phyloP scores from a whole-genome alignment of 1,140 invertebrate species.

The Charaxes varanes region DNA sequence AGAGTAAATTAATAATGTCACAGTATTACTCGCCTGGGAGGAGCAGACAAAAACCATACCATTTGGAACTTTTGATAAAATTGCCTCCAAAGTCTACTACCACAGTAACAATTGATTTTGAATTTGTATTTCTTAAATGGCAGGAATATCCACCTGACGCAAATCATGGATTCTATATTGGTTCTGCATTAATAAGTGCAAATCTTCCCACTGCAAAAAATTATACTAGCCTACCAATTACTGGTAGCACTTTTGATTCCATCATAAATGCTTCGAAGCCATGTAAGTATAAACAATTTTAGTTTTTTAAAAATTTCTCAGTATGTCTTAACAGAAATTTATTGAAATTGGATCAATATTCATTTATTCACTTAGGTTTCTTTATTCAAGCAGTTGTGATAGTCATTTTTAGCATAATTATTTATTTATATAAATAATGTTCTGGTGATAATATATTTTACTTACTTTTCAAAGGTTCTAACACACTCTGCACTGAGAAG shows the following conservation, averaged over 20 bases:
- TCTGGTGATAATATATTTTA: neutral
- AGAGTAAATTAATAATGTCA: slow-evolving; percentile 77
- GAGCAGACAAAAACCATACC: slow-evolving; percentile 88
- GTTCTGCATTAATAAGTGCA: slow-evolving; percentile 87
- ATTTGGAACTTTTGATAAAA: slow-evolving; percentile 90
- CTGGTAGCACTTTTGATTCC: slow-evolving; percentile 80
- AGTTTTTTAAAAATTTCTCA: no score
- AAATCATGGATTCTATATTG: slow-evolving; percentile 97
- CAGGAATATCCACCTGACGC: slow-evolving; percentile 99
- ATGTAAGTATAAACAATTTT: slow-evolving; percentile 64
- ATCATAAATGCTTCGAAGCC: slow-evolving; percentile 77
- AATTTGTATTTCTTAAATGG: slow-evolving; percentile 97
- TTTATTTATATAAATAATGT: no score
- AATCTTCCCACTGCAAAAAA: slow-evolving; percentile 85
- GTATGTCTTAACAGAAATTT: no score
- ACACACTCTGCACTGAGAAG: no score
- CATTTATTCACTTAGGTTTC: no score
- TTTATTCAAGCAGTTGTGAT: no score
- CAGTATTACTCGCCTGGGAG: slow-evolving; percentile 85
- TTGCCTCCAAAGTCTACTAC: slow-evolving; percentile 88
- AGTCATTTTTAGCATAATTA: no score
- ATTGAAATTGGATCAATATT: no score
- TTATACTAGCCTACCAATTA: slow-evolving; percentile 84
- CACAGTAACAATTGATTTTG: slow-evolving; percentile 91
- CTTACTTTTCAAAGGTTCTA: neutral